Conservation (phyloP, 1,140 invertebrate genomes). For the Hylaeus volcanicus region DNA sequence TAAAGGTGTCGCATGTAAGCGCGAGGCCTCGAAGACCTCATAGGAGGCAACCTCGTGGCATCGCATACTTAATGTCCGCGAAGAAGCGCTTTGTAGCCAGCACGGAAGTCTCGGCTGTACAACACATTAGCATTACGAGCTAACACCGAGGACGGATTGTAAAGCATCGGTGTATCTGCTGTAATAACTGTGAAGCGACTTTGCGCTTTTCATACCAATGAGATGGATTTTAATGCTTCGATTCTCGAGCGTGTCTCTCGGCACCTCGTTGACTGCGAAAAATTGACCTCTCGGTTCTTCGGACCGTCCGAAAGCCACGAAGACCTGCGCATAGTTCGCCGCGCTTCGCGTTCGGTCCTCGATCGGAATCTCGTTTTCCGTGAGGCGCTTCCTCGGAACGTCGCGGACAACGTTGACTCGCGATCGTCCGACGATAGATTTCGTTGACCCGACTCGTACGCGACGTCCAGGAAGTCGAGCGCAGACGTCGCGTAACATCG, state of each 20-base stretch:
- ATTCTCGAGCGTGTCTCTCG: constrained; percentile 18
- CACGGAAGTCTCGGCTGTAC: constrained; percentile 76
- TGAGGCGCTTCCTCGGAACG: too few species aligned
- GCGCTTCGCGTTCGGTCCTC: background rate
- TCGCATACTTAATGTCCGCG: constrained; percentile 68
- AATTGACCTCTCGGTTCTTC: background rate
- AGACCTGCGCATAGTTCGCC: too few species aligned
- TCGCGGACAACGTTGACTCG: background rate
- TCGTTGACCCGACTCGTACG: background rate
- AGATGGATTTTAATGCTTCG: constrained; percentile 71
- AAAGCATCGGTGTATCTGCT: constrained; percentile 76
- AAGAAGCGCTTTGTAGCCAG: constrained; percentile 73
- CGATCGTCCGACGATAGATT: background rate
- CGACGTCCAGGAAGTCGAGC: too few species aligned
- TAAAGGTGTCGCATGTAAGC: constrained; percentile 54
- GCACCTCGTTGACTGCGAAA: constrained; percentile 9
- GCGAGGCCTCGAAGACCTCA: constrained; percentile 45
- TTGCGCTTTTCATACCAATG: constrained; percentile 77
- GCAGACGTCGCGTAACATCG: background rate
- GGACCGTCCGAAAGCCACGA: background rate
- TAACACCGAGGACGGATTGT: constrained; percentile 76
- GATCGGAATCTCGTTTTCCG: background rate
- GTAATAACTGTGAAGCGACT: constrained; percentile 80
- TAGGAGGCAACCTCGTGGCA: constrained; percentile 58
- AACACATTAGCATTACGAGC: constrained; percentile 78